These are phyloP conservation scores for Engystomops pustulosus DNA, from an alignment of 2,113 vertebrate species.

Conservation along the genomic window DNA sequence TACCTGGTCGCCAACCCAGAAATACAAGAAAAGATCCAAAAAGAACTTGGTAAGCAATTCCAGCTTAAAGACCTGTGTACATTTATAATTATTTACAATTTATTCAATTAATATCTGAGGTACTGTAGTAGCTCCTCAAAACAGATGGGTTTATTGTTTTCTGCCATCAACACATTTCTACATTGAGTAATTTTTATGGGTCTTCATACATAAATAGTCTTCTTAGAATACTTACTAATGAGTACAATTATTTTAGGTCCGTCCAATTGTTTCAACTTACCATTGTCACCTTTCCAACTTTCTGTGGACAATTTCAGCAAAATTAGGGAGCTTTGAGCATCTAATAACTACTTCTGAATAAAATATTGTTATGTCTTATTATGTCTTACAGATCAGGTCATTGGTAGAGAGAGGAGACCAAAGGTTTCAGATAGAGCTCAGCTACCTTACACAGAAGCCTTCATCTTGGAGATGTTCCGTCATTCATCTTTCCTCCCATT, in stretches of 20 bases:
- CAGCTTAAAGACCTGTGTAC: neutral
- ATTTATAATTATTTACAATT: too few relatives aligned
- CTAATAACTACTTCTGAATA: neutral
- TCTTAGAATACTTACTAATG: too few relatives aligned
- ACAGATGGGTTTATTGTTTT: too few relatives aligned
- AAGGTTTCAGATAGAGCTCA: slow-evolving; percentile 74
- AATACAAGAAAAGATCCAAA: slow-evolving; percentile 83
- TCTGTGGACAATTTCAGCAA: neutral
- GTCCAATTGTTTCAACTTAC: too few relatives aligned
- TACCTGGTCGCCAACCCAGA: slow-evolving; percentile 82
- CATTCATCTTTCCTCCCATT: slow-evolving; percentile 91
- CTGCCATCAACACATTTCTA: too few relatives aligned
- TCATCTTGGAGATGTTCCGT: slow-evolving; percentile 87
- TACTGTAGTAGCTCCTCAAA: too few relatives aligned
- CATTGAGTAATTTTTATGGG: too few relatives aligned
- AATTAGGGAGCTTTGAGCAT: neutral
- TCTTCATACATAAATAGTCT: too few relatives aligned
- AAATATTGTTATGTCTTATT: neutral
- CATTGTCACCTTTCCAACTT: too few relatives aligned
- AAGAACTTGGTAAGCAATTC: slow-evolving; percentile 83
- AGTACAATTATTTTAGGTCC: too few relatives aligned
- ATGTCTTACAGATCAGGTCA: slow-evolving; percentile 73
- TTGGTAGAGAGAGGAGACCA: slow-evolving; percentile 78
- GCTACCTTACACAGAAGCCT: slow-evolving; percentile 84
- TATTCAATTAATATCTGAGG: too few relatives aligned